Conservation (phyloP, 1,140 invertebrate species). For the Aphis gossypii region DNA sequence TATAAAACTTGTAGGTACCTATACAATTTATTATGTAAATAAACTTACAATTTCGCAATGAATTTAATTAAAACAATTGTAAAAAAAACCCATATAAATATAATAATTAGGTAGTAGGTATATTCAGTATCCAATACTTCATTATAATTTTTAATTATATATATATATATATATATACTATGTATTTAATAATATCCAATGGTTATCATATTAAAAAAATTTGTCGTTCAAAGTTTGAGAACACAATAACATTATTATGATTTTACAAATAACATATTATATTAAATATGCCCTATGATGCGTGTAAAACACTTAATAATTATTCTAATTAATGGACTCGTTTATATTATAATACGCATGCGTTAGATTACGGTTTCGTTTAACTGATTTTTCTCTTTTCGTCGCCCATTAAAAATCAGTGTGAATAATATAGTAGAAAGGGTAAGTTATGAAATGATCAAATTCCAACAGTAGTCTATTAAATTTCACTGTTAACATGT, state of each 20-base stretch:
- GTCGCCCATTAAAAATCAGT: background rate
- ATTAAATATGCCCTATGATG: background rate
- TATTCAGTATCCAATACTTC: no score
- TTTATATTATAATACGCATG: background rate
- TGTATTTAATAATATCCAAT: background rate
- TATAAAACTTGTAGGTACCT: background rate
- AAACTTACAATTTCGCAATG: background rate
- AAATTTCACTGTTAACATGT: background rate
- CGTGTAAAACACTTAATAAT: background rate
- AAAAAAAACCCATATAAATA: no score
- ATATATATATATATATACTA: no score
- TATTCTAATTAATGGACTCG: background rate
- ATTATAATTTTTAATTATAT: no score
- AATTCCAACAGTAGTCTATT: conserved; percentile 1
- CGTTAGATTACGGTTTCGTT: background rate
- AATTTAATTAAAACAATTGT: background rate
- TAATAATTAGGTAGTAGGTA: no score
- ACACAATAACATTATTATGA: no score
- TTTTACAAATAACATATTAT: no score
- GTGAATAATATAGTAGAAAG: background rate
- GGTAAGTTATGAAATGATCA: background rate
- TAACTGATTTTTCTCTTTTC: background rate
- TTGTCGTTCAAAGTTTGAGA: no score
- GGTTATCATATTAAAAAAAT: background rate
- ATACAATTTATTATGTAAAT: background rate